Percentiles rank a stretch among this genome's conserved stretches.
Conservation (phyloP, 1,140 invertebrate genomes). For the Polyergus mexicanus region DNA sequence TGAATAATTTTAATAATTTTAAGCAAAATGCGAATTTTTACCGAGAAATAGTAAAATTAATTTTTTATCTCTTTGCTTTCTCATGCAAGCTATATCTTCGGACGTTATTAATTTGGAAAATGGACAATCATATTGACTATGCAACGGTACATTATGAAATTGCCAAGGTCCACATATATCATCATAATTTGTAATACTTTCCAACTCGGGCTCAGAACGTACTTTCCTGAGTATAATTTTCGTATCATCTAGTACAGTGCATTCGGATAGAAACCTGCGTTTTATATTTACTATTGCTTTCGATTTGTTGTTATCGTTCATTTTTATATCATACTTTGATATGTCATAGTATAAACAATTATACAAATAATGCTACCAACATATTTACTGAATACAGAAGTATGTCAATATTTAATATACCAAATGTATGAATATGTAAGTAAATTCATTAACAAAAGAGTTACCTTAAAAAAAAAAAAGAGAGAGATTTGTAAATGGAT, state of each 20-base stretch:
- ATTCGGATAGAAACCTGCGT: constrained; percentile 69
- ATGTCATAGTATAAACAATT: not conserved
- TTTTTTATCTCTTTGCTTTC: constrained; percentile 68
- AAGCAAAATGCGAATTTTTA: constrained; percentile 58
- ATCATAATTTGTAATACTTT: constrained; percentile 75
- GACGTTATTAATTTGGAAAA: constrained; percentile 74
- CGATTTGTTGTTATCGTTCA: not conserved
- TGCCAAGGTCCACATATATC: constrained; percentile 77
- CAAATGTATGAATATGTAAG: constrained; percentile 37
- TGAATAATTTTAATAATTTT: constrained; percentile 21
- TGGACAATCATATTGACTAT: constrained; percentile 51
- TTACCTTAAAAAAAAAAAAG: not conserved
- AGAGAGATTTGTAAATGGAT: constrained; percentile 1
- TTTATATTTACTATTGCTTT: constrained; percentile 56
- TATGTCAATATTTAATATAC: constrained; percentile 19
- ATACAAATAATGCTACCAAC: not conserved
- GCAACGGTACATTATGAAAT: constrained; percentile 67
- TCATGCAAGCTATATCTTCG: constrained; percentile 72
- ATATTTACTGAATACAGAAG: constrained; percentile 37
- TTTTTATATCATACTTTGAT: not conserved
- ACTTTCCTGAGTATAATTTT: constrained; percentile 20
- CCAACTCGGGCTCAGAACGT: constrained; percentile 53
- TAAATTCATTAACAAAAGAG: constrained; percentile 28
- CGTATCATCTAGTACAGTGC: not conserved
- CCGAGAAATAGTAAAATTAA: constrained; percentile 73